phyloP scores from a whole-genome alignment of 1,140 invertebrate species.

The Agrilus planipennis region DNA sequence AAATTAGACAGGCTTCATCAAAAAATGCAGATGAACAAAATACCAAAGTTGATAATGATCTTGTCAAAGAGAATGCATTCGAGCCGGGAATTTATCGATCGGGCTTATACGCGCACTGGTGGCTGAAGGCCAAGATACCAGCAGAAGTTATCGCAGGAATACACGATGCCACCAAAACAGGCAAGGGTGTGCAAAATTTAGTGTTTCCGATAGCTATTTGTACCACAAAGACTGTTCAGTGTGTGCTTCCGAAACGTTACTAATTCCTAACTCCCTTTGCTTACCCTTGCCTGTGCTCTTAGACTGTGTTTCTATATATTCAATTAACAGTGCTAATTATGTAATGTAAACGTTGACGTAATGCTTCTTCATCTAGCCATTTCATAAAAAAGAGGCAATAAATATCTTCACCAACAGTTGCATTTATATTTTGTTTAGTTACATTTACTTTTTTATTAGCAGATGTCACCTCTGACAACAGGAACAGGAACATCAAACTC shows the following conservation, averaged over 20 bases:
- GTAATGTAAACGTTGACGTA: no score
- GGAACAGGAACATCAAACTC: slow-evolving; percentile 11
- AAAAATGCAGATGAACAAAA: not conserved
- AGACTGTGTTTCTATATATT: no score
- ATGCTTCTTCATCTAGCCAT: no score
- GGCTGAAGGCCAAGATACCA: slow-evolving; percentile 75
- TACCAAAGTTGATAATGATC: not conserved
- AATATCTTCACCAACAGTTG: no score
- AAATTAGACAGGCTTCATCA: slow-evolving; percentile 7
- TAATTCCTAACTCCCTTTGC: slow-evolving; percentile 14
- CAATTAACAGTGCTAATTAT: no score
- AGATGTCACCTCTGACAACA: slow-evolving; percentile 41
- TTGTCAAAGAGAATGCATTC: slow-evolving; percentile 21
- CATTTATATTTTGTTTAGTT: no score
- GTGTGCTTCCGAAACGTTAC: slow-evolving; percentile 8
- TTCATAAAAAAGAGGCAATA: no score
- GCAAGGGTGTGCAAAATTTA: slow-evolving; percentile 40
- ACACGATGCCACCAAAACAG: slow-evolving; percentile 37
- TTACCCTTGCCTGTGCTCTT: slow-evolving; percentile 29
- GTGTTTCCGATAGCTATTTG: no score
- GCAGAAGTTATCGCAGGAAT: slow-evolving; percentile 44
- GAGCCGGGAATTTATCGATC: slow-evolving; percentile 54
- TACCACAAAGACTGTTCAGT: no score
- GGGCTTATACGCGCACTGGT: slow-evolving; percentile 81
- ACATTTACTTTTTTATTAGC: no score